phyloP scores from a whole-genome alignment of 2,888 invertebrate species.

The Bedellia somnulentella region DNA sequence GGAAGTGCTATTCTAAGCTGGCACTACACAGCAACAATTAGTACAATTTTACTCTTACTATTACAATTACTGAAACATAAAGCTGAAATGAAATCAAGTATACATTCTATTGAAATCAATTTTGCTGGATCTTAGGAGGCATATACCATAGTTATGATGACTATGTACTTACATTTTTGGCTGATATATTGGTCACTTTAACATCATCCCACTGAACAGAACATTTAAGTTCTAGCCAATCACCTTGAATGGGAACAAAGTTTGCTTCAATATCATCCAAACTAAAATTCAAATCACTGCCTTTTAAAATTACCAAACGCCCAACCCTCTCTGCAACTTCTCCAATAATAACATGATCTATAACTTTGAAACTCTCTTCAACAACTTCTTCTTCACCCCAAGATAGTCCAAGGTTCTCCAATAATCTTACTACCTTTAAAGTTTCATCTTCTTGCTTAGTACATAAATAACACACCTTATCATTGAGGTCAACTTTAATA shows the following conservation, averaged over 20 bases:
- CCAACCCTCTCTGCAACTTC: conserved; percentile 28
- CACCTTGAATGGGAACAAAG: conserved; percentile 70
- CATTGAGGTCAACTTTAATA: conserved; percentile 43
- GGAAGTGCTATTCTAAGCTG: no score
- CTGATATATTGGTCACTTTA: conserved; percentile 40
- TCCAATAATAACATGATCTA: conserved; percentile 35
- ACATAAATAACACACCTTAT: conserved; percentile 58
- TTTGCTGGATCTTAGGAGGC: no score
- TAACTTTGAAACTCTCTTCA: conserved; percentile 23
- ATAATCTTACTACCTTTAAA: conserved; percentile 58
- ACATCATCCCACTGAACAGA: conserved; percentile 64
- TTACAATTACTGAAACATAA: no score
- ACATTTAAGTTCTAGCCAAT: conserved; percentile 67
- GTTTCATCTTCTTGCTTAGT: conserved; percentile 43
- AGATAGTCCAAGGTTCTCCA: conserved; percentile 49
- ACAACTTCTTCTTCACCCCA: conserved; percentile 41
- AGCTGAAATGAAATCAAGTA: no score
- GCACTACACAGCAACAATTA: no score
- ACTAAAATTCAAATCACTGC: conserved; percentile 58
- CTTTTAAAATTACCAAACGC: conserved; percentile 45
- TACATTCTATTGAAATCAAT: no score
- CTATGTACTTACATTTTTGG: conserved; percentile 35
- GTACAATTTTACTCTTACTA: no score
- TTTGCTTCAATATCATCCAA: conserved; percentile 64
- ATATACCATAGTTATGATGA: no score